Conservation (phyloP, 2,888 invertebrate genomes). For the Synergus umbraculus region DNA sequence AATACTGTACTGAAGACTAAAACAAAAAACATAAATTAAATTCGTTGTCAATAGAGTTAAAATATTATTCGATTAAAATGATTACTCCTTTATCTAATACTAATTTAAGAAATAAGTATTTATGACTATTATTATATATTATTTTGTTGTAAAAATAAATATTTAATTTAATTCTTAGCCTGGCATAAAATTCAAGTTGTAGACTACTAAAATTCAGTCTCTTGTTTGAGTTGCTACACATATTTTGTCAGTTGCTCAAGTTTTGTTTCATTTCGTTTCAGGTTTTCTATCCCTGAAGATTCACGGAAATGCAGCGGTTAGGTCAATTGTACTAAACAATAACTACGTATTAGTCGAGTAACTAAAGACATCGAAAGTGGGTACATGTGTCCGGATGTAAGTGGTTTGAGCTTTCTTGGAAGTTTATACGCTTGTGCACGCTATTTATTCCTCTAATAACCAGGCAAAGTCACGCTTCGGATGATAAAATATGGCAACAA, state of each 20-base stretch:
- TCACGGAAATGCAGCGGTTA: conserved; percentile 13
- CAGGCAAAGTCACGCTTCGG: conserved; percentile 35
- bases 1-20: neutral
- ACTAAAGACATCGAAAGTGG: conserved; percentile 25
- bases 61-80: neutral
- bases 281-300: conserved; percentile 1
- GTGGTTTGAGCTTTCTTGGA: conserved; percentile 36
- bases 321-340: conserved; percentile 15
- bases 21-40: neutral
- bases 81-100: neutral
- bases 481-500: conserved; percentile 36
- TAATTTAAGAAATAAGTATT: conserved; percentile 1
- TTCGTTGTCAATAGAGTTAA: neutral
- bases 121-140: conserved; percentile 11
- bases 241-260: conserved; percentile 1
- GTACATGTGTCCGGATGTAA: conserved; percentile 36
- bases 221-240: conserved; percentile 26
- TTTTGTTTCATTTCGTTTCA: neutral
- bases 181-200: conserved; percentile 24
- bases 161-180: conserved; percentile 18
- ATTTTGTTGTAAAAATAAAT: conserved; percentile 20
- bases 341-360: conserved; percentile 8
- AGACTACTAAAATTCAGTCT: conserved; percentile 36
- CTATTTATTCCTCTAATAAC: conserved; percentile 29
- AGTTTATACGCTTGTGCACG: conserved; percentile 8